Conservation (phyloP, 2,797 vertebrate genomes). For the Lacerta viridis region DNA sequence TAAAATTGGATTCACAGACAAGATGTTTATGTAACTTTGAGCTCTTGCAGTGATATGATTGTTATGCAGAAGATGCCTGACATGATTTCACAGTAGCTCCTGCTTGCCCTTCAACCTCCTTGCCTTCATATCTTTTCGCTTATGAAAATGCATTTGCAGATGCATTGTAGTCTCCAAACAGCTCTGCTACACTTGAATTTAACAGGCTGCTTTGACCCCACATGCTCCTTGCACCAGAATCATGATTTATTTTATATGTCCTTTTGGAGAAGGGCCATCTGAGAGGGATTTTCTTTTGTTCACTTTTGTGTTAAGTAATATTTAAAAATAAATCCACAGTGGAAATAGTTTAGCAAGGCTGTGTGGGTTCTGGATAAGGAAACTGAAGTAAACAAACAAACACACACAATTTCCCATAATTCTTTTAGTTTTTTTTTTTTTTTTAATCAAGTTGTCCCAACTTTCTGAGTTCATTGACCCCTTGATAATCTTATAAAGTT, state of each 20-base stretch:
- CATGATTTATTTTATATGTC: conserved; percentile 1
- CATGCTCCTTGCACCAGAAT: conserved; percentile 24
- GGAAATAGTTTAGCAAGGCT: background rate
- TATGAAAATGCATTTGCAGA: conserved; percentile 29
- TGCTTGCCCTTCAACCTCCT: conserved; percentile 20
- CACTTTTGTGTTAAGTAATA: conserved; percentile 27
- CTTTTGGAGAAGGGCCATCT: background rate
- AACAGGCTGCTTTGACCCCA: conserved; percentile 32
- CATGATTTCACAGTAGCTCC: background rate
- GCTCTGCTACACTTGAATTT: conserved; percentile 13
- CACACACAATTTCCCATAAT: too few species aligned
- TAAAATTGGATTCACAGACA: background rate
- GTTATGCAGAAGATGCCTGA: background rate
- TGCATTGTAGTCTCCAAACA: background rate
- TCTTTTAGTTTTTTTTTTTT: too few species aligned
- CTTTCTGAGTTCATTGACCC: too few species aligned
- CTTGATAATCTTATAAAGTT: too few species aligned
- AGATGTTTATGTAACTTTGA: background rate
- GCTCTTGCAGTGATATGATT: background rate
- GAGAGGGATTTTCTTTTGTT: conserved; percentile 13
- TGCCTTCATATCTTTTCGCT: conserved; percentile 27
- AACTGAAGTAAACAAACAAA: background rate
- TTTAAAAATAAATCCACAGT: background rate
- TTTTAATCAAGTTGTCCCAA: too few species aligned
- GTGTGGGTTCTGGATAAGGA: background rate